Evolutionary conservation across 2,888 invertebrate genomes (phyloP).

Genomic region (Arrhopalites spinosus): DNA sequence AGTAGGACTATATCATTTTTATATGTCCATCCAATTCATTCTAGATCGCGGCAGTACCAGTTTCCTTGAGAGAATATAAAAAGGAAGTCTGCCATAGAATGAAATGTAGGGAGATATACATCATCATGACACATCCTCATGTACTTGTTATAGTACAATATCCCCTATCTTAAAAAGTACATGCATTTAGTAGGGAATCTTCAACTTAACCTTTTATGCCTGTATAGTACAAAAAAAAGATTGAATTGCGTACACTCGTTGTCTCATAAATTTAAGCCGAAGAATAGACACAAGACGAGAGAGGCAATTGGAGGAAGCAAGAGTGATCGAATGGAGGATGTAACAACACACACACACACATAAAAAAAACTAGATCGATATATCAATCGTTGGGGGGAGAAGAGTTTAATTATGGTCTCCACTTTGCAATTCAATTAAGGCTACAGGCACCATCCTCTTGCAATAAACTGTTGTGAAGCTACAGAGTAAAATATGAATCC

Average conservation of each 20-base stretch:
- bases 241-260: constrained; percentile 5
- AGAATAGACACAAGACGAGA: background rate
- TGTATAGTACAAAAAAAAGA: background rate
- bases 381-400: constrained; percentile 33
- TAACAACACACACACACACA: constrained; percentile 8
- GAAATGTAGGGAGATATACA: too few relatives aligned
- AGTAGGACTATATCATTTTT: too few relatives aligned
- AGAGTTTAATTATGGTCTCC: constrained; percentile 37
- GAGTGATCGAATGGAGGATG: constrained; percentile 10
- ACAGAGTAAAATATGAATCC: background rate
- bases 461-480: background rate
- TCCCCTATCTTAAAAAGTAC: background rate
- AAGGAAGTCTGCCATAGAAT: too few relatives aligned
- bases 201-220: too few relatives aligned
- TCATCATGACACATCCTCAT: background rate
- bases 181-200: background rate
- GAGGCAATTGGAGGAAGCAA: constrained; percentile 7
- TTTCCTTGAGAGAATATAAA: too few relatives aligned
- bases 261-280: background rate
- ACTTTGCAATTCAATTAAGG: constrained; percentile 43
- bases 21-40: too few relatives aligned
- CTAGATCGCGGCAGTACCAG: too few relatives aligned
- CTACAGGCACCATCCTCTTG: constrained; percentile 26
- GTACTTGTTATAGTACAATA: background rate
- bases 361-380: constrained; percentile 42